A percentile compares a stretch with the other conserved stretches of the same genome.
phyloP scores from a whole-genome alignment of 2,113 vertebrate genomes.

The Irena cyanogastra region DNA sequence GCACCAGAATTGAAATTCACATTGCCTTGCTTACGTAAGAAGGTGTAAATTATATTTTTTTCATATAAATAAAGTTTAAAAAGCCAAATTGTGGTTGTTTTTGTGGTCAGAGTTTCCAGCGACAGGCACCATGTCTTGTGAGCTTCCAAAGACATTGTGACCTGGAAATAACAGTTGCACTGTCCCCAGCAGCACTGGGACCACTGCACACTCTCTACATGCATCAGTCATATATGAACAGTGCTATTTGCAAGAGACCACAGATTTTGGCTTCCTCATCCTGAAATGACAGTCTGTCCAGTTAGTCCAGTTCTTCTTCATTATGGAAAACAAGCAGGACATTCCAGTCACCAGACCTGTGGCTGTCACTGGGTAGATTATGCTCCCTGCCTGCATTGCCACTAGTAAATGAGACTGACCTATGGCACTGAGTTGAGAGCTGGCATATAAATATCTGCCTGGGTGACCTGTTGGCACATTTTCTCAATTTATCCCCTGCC shows the following conservation, averaged over 20 bases:
- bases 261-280: rapidly evolving
- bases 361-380: background rate
- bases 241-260: background rate
- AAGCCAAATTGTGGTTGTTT: background rate
- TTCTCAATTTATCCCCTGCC: background rate
- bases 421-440: background rate
- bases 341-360: background rate
- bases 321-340: background rate
- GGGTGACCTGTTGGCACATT: background rate
- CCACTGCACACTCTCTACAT: background rate
- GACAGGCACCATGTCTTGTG: background rate
- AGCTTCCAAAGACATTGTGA: background rate
- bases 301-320: background rate
- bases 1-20: background rate
- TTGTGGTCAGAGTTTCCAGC: background rate
- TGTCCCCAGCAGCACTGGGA: background rate
- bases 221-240: background rate
- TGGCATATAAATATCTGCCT: background rate
- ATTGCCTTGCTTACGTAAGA: background rate
- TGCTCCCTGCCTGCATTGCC: background rate
- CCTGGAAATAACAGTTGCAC: background rate
- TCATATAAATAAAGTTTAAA: background rate
- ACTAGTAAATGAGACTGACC: background rate
- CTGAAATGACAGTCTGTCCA: background rate
- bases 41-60: background rate